These are phyloP conservation scores for Nerophis lumbriciformis DNA, from an alignment of 2,113 vertebrate species.

Conservation along the genomic window DNA sequence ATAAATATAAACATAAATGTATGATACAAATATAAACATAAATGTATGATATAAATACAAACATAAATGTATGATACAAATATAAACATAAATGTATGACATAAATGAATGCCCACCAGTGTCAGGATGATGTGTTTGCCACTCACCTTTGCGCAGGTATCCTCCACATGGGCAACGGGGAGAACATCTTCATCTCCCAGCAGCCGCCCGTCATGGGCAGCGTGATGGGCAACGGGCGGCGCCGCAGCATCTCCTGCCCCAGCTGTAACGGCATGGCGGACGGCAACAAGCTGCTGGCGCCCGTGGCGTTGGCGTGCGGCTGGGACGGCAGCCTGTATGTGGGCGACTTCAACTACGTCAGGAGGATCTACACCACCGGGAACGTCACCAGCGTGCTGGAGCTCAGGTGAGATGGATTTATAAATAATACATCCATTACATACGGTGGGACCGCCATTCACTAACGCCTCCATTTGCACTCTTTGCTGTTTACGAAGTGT, in stretches of 20 bases:
- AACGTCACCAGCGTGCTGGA: conserved; percentile 97
- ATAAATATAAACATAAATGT: no score
- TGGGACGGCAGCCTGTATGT: conserved; percentile 95
- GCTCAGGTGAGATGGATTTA: conserved; percentile 76
- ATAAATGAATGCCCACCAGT: no score
- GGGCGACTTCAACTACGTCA: conserved; percentile 97
- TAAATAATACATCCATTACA: no score
- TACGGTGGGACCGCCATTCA: no score
- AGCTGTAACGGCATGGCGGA: conserved; percentile 97
- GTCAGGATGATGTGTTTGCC: not conserved
- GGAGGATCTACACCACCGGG: conserved; percentile 93
- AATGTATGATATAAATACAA: no score
- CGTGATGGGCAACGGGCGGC: conserved; percentile 93
- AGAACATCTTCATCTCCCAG: conserved; percentile 97
- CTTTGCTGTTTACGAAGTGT: no score
- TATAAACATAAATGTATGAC: no score
- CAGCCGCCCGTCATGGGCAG: conserved; percentile 95
- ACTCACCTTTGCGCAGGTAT: conserved; percentile 75
- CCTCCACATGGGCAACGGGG: conserved; percentile 95
- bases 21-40: no score
- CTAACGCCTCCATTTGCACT: no score
- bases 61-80: no score
- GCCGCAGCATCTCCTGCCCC: conserved; percentile 95
- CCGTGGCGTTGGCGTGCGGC: conserved; percentile 87
- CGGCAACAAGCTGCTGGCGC: conserved; percentile 96